phyloP scores from a whole-genome alignment of 2,113 vertebrate genomes.

The Leiothrix lutea region DNA sequence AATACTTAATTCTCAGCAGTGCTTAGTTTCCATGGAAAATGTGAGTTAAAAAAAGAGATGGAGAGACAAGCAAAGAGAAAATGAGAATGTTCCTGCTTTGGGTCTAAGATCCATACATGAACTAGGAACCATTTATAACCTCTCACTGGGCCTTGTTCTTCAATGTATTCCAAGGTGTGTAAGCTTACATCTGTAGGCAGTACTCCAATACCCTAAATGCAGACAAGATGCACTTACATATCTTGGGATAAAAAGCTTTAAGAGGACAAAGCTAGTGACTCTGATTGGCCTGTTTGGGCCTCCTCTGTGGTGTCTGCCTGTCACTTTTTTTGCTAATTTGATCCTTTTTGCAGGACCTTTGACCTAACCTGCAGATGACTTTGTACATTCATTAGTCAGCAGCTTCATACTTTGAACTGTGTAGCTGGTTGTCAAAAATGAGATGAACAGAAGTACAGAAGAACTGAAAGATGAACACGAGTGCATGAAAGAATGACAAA shows the following conservation, averaged over 20 bases:
- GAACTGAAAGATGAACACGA: not conserved
- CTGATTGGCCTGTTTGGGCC: not conserved
- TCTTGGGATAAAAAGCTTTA: not conserved
- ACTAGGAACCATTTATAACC: not conserved
- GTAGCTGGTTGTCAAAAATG: not conserved
- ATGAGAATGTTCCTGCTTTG: not conserved
- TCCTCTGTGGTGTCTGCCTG: not conserved
- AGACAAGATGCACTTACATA: not conserved
- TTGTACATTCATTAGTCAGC: not conserved
- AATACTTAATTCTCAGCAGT: not conserved
- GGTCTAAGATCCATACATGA: not conserved
- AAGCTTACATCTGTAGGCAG: not conserved
- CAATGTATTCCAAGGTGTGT: not conserved
- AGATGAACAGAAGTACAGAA: not conserved
- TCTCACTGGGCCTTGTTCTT: not conserved
- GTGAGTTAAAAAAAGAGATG: not conserved
- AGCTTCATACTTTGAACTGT: not conserved
- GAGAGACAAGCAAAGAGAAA: not conserved
- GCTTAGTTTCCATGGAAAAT: conserved; percentile 10
- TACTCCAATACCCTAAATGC: not conserved
- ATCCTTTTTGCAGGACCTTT: not conserved
- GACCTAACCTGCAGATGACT: not conserved
- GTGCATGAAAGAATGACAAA: not conserved
- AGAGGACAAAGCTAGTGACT: not conserved
- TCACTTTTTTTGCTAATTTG: not conserved